Conservation (phyloP, 2,888 invertebrate species). For the Aspidiotus destructor region DNA sequence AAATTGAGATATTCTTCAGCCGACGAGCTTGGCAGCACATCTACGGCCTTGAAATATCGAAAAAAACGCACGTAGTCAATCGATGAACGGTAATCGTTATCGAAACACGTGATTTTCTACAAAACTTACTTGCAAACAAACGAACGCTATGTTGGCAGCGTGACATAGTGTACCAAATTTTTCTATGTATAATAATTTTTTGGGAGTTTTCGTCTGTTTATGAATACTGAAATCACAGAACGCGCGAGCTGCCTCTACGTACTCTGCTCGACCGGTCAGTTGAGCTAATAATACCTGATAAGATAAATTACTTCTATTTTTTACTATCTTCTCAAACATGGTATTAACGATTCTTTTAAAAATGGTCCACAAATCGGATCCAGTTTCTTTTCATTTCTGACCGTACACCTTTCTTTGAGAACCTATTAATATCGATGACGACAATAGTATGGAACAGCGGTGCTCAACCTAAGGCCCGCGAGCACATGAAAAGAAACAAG, state of each 20-base stretch:
- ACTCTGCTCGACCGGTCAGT: constrained; percentile 43
- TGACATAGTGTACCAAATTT: constrained; percentile 49
- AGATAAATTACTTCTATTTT: no score
- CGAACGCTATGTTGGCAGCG: constrained; percentile 49
- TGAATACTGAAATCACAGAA: constrained; percentile 48
- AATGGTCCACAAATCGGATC: no score
- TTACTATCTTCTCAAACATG: no score
- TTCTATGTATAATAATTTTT: constrained; percentile 48
- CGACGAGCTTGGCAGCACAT: constrained; percentile 40
- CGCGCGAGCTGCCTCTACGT: constrained; percentile 43
- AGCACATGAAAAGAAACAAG: no score
- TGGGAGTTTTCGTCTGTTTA: constrained; percentile 46
- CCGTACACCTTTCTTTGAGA: no score
- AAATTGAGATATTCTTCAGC: constrained; percentile 44
- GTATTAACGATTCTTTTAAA: no score
- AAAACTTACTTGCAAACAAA: constrained; percentile 46
- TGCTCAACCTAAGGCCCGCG: no score
- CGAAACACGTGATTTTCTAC: neutral
- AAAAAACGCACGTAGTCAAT: constrained; percentile 1
- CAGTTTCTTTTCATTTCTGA: no score
- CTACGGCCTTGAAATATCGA: constrained; percentile 41
- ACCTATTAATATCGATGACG: no score
- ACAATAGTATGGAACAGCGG: no score
- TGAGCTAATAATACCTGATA: constrained; percentile 46
- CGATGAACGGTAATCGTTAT: constrained; percentile 10